Percentiles rank a stretch among this genome's conserved stretches.
Conservation (phyloP, 2,888 invertebrate species). For the Syrista parreyssii region DNA sequence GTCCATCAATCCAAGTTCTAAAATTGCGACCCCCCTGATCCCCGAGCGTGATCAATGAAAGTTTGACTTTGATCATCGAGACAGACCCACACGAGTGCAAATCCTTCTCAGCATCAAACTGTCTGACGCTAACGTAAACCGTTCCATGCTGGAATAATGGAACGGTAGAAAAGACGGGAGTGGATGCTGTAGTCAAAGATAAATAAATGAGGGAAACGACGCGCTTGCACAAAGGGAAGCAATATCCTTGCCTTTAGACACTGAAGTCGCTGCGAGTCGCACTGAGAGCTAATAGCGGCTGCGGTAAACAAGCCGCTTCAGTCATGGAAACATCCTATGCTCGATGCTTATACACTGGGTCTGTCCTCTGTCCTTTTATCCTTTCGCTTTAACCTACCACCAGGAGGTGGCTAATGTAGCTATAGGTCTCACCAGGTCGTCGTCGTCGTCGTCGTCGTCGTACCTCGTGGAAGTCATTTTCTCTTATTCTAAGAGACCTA, state of each 20-base stretch:
- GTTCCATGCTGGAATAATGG: constrained; percentile 46
- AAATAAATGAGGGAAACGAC: constrained; percentile 59
- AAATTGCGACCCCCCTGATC: background rate
- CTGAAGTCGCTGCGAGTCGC: constrained; percentile 26
- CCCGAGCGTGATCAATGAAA: background rate
- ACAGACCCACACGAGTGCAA: background rate
- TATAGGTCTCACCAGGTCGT: too few relatives aligned
- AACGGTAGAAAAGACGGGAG: constrained; percentile 32
- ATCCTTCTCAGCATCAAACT: background rate
- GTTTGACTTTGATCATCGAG: background rate
- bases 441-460: too few relatives aligned
- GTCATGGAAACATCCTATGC: constrained; percentile 44
- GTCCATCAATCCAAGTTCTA: background rate
- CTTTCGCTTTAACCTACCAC: constrained; percentile 12
- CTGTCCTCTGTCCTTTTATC: constrained; percentile 5
- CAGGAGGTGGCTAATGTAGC: background rate
- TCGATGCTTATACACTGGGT: background rate
- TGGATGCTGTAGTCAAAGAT: constrained; percentile 47
- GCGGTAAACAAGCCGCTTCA: constrained; percentile 56
- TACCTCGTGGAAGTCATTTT: background rate
- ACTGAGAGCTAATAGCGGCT: constrained; percentile 52
- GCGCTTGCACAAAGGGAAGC: constrained; percentile 53
- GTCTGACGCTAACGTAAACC: constrained; percentile 45
- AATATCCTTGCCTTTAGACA: constrained; percentile 53
- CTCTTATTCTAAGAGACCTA: background rate